These are phyloP conservation scores for Eupithecia abbreviata DNA, from an alignment of 2,888 invertebrate genomes.

Conservation along the genomic window DNA sequence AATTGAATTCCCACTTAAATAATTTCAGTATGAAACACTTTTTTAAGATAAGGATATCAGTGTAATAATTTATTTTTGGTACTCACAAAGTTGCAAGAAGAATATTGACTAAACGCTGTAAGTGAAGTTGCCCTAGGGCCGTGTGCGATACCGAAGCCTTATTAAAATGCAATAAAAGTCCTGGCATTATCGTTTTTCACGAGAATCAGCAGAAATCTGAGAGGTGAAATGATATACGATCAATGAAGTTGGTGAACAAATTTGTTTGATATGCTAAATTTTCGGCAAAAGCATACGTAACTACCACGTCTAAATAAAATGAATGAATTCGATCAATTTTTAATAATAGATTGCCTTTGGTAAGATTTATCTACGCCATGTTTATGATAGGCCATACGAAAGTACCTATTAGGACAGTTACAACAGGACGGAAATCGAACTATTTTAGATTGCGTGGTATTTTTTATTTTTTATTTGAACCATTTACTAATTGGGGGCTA, in stretches of 20 bases:
- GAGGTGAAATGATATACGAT: conserved; percentile 19
- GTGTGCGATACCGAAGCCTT: conserved; percentile 48
- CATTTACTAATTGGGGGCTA: not conserved
- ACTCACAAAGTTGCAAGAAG: conserved; percentile 28
- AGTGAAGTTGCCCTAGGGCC: conserved; percentile 49
- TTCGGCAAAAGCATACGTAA: not conserved
- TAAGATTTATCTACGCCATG: not conserved
- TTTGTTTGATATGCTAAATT: not conserved
- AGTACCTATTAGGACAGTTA: not conserved
- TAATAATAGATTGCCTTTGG: not conserved
- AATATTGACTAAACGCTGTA: conserved; percentile 50
- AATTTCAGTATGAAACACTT: conserved; percentile 41
- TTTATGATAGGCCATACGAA: not conserved
- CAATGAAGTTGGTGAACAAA: conserved; percentile 3
- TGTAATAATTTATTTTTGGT: conserved; percentile 38
- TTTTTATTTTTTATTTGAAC: not conserved
- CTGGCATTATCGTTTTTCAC: conserved; percentile 62
- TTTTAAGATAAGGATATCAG: conserved; percentile 53
- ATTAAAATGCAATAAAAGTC: conserved; percentile 71
- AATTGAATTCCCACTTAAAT: conserved; percentile 25
- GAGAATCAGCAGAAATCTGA: conserved; percentile 53
- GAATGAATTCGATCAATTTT: not conserved
- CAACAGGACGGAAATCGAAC: not conserved
- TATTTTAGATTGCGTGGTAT: not conserved
- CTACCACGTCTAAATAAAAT: not conserved